Conservation (phyloP, 2,797 vertebrate genomes). For the Clarias platycephalus region DNA sequence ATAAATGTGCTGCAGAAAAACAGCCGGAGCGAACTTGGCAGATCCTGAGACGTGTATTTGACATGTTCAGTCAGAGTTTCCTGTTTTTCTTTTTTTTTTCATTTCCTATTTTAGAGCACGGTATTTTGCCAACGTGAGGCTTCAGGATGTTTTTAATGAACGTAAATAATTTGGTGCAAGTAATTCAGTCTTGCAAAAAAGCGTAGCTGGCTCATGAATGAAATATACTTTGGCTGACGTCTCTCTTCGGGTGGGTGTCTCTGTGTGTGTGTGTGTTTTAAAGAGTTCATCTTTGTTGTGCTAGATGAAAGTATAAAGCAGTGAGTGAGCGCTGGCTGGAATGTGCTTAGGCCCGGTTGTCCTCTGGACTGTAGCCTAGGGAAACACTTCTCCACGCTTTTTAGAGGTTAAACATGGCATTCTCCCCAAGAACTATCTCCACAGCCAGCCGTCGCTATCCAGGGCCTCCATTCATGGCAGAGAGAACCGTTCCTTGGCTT, state of each 20-base stretch:
- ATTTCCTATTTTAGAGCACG: neutral
- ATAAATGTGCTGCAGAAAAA: constrained; percentile 33
- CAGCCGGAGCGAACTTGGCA: constrained; percentile 8
- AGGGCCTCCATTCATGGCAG: constrained; percentile 21
- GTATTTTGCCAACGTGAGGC: neutral
- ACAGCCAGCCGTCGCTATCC: constrained; percentile 17
- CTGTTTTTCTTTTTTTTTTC: constrained; percentile 1
- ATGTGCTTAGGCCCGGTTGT: constrained; percentile 50
- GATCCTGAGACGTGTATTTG: neutral
- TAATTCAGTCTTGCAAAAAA: neutral
- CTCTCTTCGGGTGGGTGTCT: neutral
- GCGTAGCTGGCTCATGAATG: neutral
- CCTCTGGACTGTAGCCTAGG: constrained; percentile 56
- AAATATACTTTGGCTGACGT: neutral
- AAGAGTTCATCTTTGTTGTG: constrained; percentile 51
- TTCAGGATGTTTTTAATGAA: constrained; percentile 19
- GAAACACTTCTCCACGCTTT: constrained; percentile 52
- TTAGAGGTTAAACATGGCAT: constrained; percentile 51
- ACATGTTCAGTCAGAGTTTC: neutral
- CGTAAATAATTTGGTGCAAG: neutral
- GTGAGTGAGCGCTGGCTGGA: constrained; percentile 50
- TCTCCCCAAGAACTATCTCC: constrained; percentile 42
- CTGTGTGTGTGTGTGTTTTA: constrained; percentile 2
- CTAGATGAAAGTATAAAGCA: constrained; percentile 50
- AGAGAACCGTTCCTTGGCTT: constrained; percentile 1